Base-by-base conservation (phyloP, 2,797 vertebrate genomes). In the Cryptoblepharus egeriae region DNA sequence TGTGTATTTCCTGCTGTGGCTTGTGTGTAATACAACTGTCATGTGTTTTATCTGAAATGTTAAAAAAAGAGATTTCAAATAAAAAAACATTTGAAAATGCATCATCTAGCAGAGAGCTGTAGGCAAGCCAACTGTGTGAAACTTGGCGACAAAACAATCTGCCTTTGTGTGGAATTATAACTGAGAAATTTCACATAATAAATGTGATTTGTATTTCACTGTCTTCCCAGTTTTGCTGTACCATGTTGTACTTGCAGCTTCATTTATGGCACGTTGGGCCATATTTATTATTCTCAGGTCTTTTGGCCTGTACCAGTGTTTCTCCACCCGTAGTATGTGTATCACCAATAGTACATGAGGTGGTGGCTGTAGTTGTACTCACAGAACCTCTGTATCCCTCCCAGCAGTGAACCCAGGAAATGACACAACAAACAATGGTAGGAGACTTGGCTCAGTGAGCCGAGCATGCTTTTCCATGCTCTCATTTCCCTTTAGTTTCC, bases 201-300 rank as follows among this genome's bases (percentile, higher is more conserved):
- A 86, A 77, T 20, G 76, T 49, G 24, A 42, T 52, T 73, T 73
- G 58, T 58, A 8, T 3, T 83, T 85, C 68, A 61, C 45, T 81
- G 91, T 80, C 68, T 88, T 15, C n/a, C 77, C 73, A 79, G 30
- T 49, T 2, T 37, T 72, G 30, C 16, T 24, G 52, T 49, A 6
- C 45, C 32, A 73, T 52, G 82, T 60, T 61, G 78, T 91, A 79
- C 88, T 88, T 87, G 76, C 57, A 68, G 10, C 28, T 91, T 83
- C 52, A 57, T 80, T 82, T 72, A 74, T 22, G 73, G 2, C 0
- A 30, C 69, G 4, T 45, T 20, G 68, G 76, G 12, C 75, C 77
- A 72, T 24, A 0, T 2, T 68, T 26, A 70, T 1, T 52, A 37
- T 81, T 85, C 74, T 81, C 39, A 78, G 63, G 55, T 73, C 85